A percentile compares a stretch with the other conserved stretches of the same genome.
Evolutionary conservation across 2,113 vertebrate species (phyloP).

Genomic region (Cichladusa arquata): DNA sequence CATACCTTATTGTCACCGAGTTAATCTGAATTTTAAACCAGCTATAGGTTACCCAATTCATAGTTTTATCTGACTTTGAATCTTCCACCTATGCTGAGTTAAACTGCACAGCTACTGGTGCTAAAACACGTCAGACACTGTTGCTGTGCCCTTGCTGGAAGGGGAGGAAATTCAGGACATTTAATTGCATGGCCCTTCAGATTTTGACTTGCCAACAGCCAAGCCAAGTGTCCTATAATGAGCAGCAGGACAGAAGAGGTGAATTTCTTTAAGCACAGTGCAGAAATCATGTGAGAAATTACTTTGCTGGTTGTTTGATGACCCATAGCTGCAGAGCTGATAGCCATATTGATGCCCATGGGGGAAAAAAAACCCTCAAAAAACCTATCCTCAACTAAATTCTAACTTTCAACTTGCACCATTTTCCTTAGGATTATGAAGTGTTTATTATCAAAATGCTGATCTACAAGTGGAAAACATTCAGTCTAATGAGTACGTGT

Average conservation of each 20-base stretch:
- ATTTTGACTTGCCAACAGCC: constrained; percentile 2
- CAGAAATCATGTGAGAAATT: not conserved
- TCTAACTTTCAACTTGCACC: not conserved
- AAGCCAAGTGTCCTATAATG: not conserved
- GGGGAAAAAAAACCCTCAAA: not conserved
- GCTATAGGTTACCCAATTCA: not conserved
- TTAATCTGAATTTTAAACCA: not conserved
- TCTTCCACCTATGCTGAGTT: not conserved
- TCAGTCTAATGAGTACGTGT: constrained; percentile 50
- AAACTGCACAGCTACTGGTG: not conserved
- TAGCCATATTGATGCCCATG: not conserved
- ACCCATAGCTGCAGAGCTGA: not conserved
- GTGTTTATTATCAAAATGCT: constrained; percentile 51
- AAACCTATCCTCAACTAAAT: not conserved
- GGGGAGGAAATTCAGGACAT: not conserved
- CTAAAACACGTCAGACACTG: not conserved
- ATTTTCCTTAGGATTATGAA: not conserved
- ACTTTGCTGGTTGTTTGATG: not conserved
- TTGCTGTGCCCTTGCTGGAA: not conserved
- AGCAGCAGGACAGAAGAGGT: not conserved
- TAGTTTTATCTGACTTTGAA: not conserved
- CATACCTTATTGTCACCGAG: accelerated
- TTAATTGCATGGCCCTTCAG: not conserved
- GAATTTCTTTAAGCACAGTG: not conserved
- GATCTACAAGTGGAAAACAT: constrained; percentile 37